Conservation (phyloP, 2,888 invertebrate genomes). For the Sesia bembeciformis region DNA sequence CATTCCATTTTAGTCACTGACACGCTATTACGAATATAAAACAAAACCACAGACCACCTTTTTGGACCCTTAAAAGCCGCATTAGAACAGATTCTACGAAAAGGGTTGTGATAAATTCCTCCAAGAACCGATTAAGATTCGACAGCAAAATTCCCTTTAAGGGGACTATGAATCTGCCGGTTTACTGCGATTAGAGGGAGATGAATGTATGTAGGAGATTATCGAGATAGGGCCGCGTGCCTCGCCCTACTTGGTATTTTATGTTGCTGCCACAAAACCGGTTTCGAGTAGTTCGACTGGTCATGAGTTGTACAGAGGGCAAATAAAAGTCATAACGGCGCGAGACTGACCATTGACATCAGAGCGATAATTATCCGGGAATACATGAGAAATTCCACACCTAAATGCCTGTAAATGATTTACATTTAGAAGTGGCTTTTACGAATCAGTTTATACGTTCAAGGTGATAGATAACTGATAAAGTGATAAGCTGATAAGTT, state of each 20-base stretch:
- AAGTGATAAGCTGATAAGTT: no score
- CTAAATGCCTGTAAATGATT: no score
- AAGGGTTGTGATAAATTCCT: constrained; percentile 56
- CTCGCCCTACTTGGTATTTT: constrained; percentile 34
- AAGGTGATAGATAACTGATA: no score
- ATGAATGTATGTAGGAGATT: constrained; percentile 48
- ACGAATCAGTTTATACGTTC: no score
- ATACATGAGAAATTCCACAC: constrained; percentile 30
- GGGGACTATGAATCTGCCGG: constrained; percentile 50
- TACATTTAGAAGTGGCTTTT: no score
- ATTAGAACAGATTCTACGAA: constrained; percentile 31
- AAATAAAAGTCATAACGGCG: constrained; percentile 61
- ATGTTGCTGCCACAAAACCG: constrained; percentile 36
- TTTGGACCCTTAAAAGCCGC: constrained; percentile 5
- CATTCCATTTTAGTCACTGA: no score
- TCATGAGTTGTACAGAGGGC: constrained; percentile 34
- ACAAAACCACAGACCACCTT: no score
- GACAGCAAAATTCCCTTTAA: constrained; percentile 56
- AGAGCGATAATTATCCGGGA: constrained; percentile 40
- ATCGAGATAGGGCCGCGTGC: constrained; percentile 40
- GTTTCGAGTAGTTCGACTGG: constrained; percentile 14
- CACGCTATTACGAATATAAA: no score
- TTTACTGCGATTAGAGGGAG: constrained; percentile 54
- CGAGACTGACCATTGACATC: constrained; percentile 28
- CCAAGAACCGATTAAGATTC: constrained; percentile 53